Base-by-base conservation (phyloP, 1,140 invertebrate genomes). In the Anastrepha ludens region DNA sequence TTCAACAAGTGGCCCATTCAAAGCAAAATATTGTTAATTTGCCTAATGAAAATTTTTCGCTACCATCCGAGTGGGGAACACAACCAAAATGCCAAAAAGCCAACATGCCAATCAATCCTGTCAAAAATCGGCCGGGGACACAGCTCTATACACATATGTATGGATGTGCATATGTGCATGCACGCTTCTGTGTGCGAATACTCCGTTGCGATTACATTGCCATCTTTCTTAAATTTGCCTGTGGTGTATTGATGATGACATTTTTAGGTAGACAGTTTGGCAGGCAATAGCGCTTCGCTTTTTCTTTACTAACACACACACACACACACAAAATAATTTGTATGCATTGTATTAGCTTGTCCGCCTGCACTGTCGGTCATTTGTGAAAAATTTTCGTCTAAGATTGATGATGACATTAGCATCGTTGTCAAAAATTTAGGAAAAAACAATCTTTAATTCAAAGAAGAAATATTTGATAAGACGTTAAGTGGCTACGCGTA, bases 371-470 rank as follows among this genome's bases (percentile, higher is more conserved):
- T 17, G 55, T 6, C 11, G 59, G 59, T 20, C 62, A 67, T 89
- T 87, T 60, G 60, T 86, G 87, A 89, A 87, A 47, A 81, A 8
- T 88, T 89, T 90, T 89, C 60, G 89, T 90, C 88, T 91, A 92
- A 92, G 91, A 92, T 92, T 92, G 91, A 92, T 92, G 91, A 92
- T 92, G 91, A 92, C 91, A 92, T 92, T 92, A 92, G 91, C 91
- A 92, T 92, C 91, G 90, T 91, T 92, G 91, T 92, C 89, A 89
- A 92, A 91, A 89, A 88, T 90, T 90, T 91, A 90, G 90, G 89
- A 91, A 89, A 88, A 88, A 88, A 88, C 88, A 88, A 87, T 89
- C 7, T 39, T 15, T 41, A 60, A 86, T 13, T 7, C 58, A 62
- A 62, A 62, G 15, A 29, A 20, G 29, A 59, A 8, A 41, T 44